Evolutionary conservation across 2,113 vertebrate species (phyloP).

Genomic region (Emydura subglobosa): DNA sequence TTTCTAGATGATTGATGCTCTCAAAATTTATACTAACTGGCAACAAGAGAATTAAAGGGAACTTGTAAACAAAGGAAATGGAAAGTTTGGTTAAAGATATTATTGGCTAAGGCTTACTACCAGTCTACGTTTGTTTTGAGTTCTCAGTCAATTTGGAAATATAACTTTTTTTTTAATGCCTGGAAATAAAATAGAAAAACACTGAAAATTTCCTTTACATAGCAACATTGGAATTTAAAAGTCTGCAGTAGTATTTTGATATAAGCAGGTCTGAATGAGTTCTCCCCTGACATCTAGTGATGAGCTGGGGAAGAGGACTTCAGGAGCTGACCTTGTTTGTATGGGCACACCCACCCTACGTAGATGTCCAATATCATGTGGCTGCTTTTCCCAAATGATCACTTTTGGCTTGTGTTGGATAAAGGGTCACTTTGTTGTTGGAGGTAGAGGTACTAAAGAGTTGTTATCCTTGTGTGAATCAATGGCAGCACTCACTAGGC

Average conservation of each 20-base stretch:
- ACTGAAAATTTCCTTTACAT: slow-evolving; percentile 48
- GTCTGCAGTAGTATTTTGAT: slow-evolving; percentile 10
- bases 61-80: slow-evolving; percentile 75
- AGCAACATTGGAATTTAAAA: slow-evolving; percentile 52
- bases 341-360: no score
- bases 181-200: slow-evolving; percentile 65
- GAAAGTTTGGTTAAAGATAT: slow-evolving; percentile 71
- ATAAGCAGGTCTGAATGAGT: no score
- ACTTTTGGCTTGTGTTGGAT: no score
- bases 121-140: slow-evolving; percentile 66
- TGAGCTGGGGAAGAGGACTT: no score
- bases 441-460: no score
- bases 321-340: no score
- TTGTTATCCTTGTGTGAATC: no score
- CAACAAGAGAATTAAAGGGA: slow-evolving; percentile 40
- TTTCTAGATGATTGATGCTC: slow-evolving; percentile 38
- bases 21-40: slow-evolving; percentile 41
- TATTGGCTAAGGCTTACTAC: slow-evolving; percentile 55
- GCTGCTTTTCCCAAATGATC: no score
- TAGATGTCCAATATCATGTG: no score
- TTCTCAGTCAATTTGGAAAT: slow-evolving; percentile 54
- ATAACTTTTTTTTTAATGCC: slow-evolving; percentile 31
- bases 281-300: no score
- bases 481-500: no score
- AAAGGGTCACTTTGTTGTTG: no score